Evolutionary conservation across 2,888 invertebrate genomes (phyloP).

Genomic region (Habrosyne pyritoides): DNA sequence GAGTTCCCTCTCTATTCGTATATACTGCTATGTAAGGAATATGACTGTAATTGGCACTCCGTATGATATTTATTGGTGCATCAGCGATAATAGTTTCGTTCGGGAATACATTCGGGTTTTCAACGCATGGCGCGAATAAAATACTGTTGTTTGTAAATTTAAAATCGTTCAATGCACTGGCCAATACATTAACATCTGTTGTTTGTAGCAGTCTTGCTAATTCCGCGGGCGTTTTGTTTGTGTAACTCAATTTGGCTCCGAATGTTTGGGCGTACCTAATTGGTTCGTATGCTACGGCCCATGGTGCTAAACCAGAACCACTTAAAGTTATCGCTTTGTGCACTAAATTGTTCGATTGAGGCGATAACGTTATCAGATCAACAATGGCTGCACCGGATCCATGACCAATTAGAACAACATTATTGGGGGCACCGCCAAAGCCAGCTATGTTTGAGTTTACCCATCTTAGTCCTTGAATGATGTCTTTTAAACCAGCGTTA

Average conservation of each 20-base stretch:
- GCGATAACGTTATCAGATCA: slow-evolving; percentile 66
- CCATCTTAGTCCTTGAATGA: slow-evolving; percentile 90
- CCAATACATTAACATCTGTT: slow-evolving; percentile 49
- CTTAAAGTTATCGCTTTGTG: slow-evolving; percentile 70
- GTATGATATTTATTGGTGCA: slow-evolving; percentile 59
- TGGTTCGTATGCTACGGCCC: slow-evolving; percentile 74
- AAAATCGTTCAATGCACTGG: slow-evolving; percentile 44
- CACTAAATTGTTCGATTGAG: slow-evolving; percentile 48
- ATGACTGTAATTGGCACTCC: slow-evolving; percentile 56
- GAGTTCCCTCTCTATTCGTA: slow-evolving; percentile 66
- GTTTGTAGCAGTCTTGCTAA: slow-evolving; percentile 50
- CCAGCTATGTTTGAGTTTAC: slow-evolving; percentile 83
- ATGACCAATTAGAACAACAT: slow-evolving; percentile 91
- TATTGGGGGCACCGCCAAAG: slow-evolving; percentile 84
- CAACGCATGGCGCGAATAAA: slow-evolving; percentile 72
- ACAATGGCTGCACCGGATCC: slow-evolving; percentile 88
- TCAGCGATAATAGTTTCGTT: slow-evolving; percentile 56
- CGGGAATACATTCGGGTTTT: slow-evolving; percentile 43
- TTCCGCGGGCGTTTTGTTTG: slow-evolving; percentile 39
- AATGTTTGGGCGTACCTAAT: slow-evolving; percentile 54
- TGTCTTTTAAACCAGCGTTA: slow-evolving; percentile 93
- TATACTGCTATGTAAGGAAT: slow-evolving; percentile 67
- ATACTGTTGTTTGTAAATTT: slow-evolving; percentile 62
- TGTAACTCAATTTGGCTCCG: slow-evolving; percentile 55
- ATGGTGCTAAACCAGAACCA: slow-evolving; percentile 69